phyloP scores from a whole-genome alignment of 1,140 invertebrate genomes.

The Calosoma granatense region DNA sequence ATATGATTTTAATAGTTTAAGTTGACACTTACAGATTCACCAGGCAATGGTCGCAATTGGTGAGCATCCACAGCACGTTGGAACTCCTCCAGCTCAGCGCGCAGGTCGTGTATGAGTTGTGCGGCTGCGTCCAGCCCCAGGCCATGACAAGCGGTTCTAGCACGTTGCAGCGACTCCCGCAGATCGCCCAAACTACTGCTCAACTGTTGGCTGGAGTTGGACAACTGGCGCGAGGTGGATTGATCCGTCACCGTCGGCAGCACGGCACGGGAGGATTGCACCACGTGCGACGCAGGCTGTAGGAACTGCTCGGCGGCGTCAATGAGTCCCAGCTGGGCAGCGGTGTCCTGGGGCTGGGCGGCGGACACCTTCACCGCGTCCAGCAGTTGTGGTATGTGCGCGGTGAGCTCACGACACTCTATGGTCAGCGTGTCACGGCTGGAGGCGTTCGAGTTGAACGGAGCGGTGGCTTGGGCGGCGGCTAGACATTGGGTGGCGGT shows the following conservation, averaged over 20 bases:
- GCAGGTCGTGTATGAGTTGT: slow-evolving; percentile 68
- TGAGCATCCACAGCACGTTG: slow-evolving; percentile 59
- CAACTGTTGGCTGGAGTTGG: slow-evolving; percentile 63
- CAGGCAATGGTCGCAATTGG: slow-evolving; percentile 70
- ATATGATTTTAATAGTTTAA: neutral
- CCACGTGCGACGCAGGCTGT: slow-evolving; percentile 41
- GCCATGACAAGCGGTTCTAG: slow-evolving; percentile 80
- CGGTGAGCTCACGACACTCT: slow-evolving; percentile 65
- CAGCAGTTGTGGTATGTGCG: slow-evolving; percentile 72
- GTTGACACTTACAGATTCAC: slow-evolving; percentile 66
- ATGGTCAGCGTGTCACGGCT: slow-evolving; percentile 60
- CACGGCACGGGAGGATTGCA: slow-evolving; percentile 68
- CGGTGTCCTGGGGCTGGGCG: slow-evolving; percentile 59
- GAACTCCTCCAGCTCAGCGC: slow-evolving; percentile 74
- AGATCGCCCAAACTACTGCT: slow-evolving; percentile 68
- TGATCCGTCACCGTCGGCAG: slow-evolving; percentile 80
- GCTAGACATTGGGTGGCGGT: slow-evolving; percentile 86
- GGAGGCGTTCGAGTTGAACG: slow-evolving; percentile 55
- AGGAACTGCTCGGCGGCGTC: slow-evolving; percentile 80
- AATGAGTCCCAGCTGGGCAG: slow-evolving; percentile 72
- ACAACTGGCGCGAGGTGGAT: slow-evolving; percentile 40
- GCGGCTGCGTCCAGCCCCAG: slow-evolving; percentile 75
- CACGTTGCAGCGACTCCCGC: slow-evolving; percentile 63
- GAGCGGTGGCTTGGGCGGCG: slow-evolving; percentile 58
- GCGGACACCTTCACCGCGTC: slow-evolving; percentile 69